phyloP scores from a whole-genome alignment of 2,113 vertebrate genomes.

The Sapayoa aenigma region DNA sequence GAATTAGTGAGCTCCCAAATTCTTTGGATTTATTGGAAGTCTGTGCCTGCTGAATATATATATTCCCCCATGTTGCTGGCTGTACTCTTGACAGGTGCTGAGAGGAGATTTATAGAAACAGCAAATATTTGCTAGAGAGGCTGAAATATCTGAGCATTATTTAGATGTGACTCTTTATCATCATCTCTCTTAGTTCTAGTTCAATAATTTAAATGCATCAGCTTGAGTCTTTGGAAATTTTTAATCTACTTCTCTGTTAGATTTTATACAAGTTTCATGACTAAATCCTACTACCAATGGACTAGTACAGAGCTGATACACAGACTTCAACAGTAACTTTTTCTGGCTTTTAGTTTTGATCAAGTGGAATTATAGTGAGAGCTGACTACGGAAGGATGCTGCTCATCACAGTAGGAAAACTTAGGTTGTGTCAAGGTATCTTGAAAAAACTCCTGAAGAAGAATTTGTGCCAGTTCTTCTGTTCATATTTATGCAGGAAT shows the following conservation, averaged over 20 bases:
- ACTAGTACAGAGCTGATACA: neutral
- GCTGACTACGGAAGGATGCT: neutral
- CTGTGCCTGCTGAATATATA: neutral
- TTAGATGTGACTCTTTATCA: slow-evolving; percentile 27
- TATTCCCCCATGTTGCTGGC: neutral
- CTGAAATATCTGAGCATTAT: slow-evolving; percentile 49
- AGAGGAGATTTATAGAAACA: slow-evolving; percentile 46
- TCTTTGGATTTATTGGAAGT: slow-evolving; percentile 40
- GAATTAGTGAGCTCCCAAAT: slow-evolving; percentile 35
- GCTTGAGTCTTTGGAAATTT: neutral
- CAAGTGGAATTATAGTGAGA: neutral
- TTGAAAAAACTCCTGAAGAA: neutral
- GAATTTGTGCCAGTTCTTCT: neutral
- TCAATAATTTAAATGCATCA: slow-evolving; percentile 18
- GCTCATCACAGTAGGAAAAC: neutral
- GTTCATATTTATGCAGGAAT: neutral
- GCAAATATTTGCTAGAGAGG: slow-evolving; percentile 37
- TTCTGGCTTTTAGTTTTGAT: neutral
- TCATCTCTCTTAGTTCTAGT: slow-evolving; percentile 23
- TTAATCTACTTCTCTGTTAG: slow-evolving; percentile 7
- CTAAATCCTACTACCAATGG: neutral
- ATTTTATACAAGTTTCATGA: slow-evolving; percentile 1
- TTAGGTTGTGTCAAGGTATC: neutral
- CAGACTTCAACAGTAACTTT: neutral
- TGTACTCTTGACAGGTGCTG: slow-evolving; percentile 27